These are phyloP conservation scores for Cetoscarus ocellatus DNA, from an alignment of 2,797 vertebrate species.

Conservation along the genomic window DNA sequence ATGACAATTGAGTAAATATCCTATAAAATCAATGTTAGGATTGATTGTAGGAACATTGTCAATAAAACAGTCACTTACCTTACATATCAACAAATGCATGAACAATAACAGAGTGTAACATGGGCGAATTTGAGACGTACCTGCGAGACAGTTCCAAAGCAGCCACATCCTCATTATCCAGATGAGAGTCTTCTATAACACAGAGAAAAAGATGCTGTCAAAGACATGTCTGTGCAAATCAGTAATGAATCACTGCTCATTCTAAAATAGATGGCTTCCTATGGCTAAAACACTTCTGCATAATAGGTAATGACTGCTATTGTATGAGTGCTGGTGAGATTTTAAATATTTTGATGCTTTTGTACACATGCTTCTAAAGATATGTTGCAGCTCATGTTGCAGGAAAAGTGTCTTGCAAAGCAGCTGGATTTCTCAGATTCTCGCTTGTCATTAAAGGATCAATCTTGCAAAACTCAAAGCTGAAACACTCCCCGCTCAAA, in stretches of 20 bases:
- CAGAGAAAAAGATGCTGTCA: conserved; percentile 47
- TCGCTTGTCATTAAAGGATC: too few species aligned
- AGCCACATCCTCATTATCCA: conserved; percentile 76
- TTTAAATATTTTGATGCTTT: too few species aligned
- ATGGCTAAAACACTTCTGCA: neutral
- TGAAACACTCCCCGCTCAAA: too few species aligned
- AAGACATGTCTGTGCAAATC: conserved; percentile 37
- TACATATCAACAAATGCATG: neutral
- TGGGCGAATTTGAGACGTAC: conserved; percentile 72
- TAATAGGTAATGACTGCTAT: neutral
- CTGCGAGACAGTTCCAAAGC: conserved; percentile 85
- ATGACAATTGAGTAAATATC: too few species aligned
- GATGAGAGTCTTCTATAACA: conserved; percentile 82
- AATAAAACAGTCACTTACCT: neutral
- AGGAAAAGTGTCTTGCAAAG: too few species aligned
- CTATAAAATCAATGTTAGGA: too few species aligned
- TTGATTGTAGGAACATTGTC: neutral
- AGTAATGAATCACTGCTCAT: conserved; percentile 22
- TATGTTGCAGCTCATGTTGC: too few species aligned
- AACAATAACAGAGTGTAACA: neutral
- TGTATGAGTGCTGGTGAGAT: too few species aligned
- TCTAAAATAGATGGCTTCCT: neutral
- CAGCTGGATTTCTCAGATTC: too few species aligned
- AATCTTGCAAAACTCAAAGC: too few species aligned
- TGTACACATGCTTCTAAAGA: too few species aligned